phyloP scores from a whole-genome alignment of 2,113 vertebrate species.

The Jaculus jaculus region DNA sequence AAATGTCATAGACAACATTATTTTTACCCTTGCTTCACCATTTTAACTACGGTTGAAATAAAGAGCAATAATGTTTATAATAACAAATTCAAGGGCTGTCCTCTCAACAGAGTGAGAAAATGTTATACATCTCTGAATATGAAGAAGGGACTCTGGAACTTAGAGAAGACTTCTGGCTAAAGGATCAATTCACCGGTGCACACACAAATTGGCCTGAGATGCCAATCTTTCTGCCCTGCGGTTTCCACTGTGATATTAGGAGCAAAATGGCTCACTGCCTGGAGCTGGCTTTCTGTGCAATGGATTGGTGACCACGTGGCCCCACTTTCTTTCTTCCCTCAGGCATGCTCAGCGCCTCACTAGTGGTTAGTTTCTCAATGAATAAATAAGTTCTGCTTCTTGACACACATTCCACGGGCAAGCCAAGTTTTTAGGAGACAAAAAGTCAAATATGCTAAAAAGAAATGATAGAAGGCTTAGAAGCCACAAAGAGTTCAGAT shows the following conservation, averaged over 20 bases:
- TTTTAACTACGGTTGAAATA: conserved; percentile 26
- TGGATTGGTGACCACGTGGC: background rate
- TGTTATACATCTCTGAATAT: conserved; percentile 41
- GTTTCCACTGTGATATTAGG: background rate
- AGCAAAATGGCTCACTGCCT: background rate
- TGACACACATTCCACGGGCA: conserved; percentile 76
- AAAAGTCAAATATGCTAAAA: conserved; percentile 63
- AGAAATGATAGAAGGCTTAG: conserved; percentile 67
- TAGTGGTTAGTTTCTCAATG: conserved; percentile 37
- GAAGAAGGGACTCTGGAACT: conserved; percentile 62
- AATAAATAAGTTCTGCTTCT: conserved; percentile 72
- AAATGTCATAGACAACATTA: conserved; percentile 43
- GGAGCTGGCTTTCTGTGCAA: background rate
- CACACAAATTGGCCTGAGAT: background rate
- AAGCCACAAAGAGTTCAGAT: conserved; percentile 46
- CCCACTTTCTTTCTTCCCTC: background rate
- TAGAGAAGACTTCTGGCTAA: background rate
- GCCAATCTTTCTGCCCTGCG: background rate
- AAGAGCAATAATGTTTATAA: background rate
- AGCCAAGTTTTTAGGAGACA: conserved; percentile 59
- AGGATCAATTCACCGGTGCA: background rate
- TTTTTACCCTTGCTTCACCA: conserved; percentile 23
- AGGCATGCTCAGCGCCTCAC: conserved; percentile 6
- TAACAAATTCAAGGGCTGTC: background rate
- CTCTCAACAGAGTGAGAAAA: conserved; percentile 19